phyloP scores from a whole-genome alignment of 2,888 invertebrate genomes.

The Malacosoma neustria region DNA sequence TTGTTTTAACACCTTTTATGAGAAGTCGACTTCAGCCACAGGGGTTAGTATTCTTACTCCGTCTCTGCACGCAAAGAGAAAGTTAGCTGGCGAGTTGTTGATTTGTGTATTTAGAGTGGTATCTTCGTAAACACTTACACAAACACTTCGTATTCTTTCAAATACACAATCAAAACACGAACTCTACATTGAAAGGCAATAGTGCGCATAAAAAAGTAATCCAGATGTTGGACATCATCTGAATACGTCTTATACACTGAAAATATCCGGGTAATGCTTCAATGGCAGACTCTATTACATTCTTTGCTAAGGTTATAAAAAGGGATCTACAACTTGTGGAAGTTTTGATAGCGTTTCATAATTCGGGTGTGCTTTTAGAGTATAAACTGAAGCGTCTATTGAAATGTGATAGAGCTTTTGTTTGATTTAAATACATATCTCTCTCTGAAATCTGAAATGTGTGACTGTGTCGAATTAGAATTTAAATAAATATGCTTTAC shows the following conservation, averaged over 20 bases:
- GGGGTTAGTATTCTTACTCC: no score
- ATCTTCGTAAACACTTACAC: no score
- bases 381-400: neutral
- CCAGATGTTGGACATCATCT: neutral
- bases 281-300: neutral
- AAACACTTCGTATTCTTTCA: no score
- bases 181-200: neutral
- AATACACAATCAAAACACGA: no score
- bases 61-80: no score
- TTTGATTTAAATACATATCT: no score
- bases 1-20: neutral
- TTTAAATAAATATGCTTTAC: no score
- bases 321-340: slow-evolving; percentile 2
- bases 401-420: no score
- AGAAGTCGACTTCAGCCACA: neutral
- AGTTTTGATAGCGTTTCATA: neutral
- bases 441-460: no score
- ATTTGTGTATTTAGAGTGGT: no score
- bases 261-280: neutral
- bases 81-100: no score
- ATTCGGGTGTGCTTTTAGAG: neutral
- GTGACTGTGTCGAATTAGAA: no score
- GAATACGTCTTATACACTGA: neutral
- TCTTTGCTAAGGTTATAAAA: neutral
- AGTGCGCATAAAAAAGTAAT: neutral